phyloP scores from a whole-genome alignment of 2,888 invertebrate species.

The Nowickia ferox region DNA sequence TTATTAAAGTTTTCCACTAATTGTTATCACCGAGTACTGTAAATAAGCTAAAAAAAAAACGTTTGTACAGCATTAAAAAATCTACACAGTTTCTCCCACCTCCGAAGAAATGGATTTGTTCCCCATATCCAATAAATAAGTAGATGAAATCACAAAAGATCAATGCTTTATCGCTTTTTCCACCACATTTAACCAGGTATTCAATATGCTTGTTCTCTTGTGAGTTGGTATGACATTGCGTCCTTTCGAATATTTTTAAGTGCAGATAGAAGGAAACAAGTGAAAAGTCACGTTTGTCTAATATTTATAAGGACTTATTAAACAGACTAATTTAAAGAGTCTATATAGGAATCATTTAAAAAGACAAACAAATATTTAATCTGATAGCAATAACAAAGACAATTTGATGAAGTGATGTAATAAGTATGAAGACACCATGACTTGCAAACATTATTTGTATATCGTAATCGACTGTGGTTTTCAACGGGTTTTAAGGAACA shows the following conservation, averaged over 20 bases:
- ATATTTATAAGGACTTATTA: constrained; percentile 22
- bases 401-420: constrained; percentile 12
- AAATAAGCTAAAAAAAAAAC: too few relatives aligned
- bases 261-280: background rate
- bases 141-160: constrained; percentile 8
- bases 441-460: background rate
- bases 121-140: background rate
- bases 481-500: too few relatives aligned
- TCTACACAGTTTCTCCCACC: too few relatives aligned
- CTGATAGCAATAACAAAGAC: constrained; percentile 7
- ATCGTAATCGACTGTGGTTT: too few relatives aligned
- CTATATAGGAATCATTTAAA: constrained; percentile 25
- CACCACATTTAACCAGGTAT: background rate
- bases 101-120: background rate
- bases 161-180: background rate
- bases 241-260: constrained; percentile 6
- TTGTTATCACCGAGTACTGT: too few relatives aligned
- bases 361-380: constrained; percentile 12
- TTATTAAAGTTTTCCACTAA: too few relatives aligned
- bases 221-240: background rate
- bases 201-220: background rate
- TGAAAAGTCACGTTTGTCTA: constrained; percentile 64
- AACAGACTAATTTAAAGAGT: constrained; percentile 8
- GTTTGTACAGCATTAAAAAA: too few relatives aligned
- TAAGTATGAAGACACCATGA: constrained; percentile 4